These are phyloP conservation scores for Chloroceryle amazona DNA, from an alignment of 2,797 vertebrate genomes.

Conservation along the genomic window DNA sequence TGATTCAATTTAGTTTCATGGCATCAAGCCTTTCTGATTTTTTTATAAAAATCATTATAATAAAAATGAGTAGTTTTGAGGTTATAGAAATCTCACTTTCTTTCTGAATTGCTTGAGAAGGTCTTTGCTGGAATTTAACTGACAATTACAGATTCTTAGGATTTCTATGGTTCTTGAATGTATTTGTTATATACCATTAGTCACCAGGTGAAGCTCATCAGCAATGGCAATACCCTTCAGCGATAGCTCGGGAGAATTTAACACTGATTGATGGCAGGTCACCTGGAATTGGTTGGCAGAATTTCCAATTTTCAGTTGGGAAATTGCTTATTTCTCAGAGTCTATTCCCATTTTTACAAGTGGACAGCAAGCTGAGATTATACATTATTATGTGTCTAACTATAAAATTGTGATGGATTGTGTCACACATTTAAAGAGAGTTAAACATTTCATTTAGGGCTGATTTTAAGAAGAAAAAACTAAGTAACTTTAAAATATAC, in stretches of 20 bases:
- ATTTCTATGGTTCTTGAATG: constrained; percentile 83
- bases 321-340: constrained; percentile 99
- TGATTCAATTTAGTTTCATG: constrained; percentile 73
- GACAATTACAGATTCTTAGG: constrained; percentile 86
- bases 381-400: constrained; percentile 91
- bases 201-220: constrained; percentile 90
- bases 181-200: constrained; percentile 90
- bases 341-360: constrained; percentile 96
- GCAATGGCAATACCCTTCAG: constrained; percentile 86
- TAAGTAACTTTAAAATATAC: constrained; percentile 75
- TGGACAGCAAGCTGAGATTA: constrained; percentile 91
- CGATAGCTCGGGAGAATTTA: constrained; percentile 85
- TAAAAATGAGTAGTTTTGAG: constrained; percentile 51
- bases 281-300: constrained; percentile 91
- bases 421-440: constrained; percentile 85
- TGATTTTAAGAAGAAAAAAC: constrained; percentile 66
- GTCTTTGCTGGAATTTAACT: constrained; percentile 79
- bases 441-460: constrained; percentile 85
- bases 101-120: constrained; percentile 77
- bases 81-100: constrained; percentile 78
- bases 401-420: constrained; percentile 95
- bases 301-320: constrained; percentile 98
- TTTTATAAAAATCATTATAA: constrained; percentile 24
- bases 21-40: constrained; percentile 63
- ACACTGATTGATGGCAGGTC: constrained; percentile 99